A percentile compares a stretch with the other conserved stretches of the same genome.
Conservation (phyloP, 1,140 invertebrate species). For the Babylonia areolata region DNA sequence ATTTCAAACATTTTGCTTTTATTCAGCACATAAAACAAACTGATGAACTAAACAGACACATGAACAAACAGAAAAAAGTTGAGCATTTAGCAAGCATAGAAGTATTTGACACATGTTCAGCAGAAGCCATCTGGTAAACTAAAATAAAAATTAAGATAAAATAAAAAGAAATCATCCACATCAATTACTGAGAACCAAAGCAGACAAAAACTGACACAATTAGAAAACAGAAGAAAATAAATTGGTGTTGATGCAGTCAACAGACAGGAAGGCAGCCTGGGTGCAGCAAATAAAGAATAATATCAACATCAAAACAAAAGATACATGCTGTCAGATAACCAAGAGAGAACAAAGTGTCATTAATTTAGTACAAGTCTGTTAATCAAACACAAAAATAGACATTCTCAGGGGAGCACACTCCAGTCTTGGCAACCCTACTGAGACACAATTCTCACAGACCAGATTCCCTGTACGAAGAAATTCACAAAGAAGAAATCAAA, state of each 20-base stretch:
- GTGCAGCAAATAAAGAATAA: neutral
- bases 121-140: neutral
- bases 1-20: neutral
- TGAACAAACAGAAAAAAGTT: neutral
- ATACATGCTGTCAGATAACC: neutral
- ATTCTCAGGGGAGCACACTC: neutral
- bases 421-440: neutral
- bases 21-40: neutral
- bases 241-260: neutral
- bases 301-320: too few relatives aligned
- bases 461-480: neutral
- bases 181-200: neutral
- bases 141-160: neutral
- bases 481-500: neutral
- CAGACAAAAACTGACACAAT: neutral
- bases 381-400: conserved; percentile 8
- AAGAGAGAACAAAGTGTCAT: neutral
- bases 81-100: neutral
- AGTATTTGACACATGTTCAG: neutral
- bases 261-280: neutral
- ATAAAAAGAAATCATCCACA: neutral
- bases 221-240: neutral
- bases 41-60: neutral
- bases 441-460: too few relatives aligned
- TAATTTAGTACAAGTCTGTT: neutral